Evolutionary conservation across 2,113 vertebrate genomes (phyloP).

Genomic region (Tor tambroides): DNA sequence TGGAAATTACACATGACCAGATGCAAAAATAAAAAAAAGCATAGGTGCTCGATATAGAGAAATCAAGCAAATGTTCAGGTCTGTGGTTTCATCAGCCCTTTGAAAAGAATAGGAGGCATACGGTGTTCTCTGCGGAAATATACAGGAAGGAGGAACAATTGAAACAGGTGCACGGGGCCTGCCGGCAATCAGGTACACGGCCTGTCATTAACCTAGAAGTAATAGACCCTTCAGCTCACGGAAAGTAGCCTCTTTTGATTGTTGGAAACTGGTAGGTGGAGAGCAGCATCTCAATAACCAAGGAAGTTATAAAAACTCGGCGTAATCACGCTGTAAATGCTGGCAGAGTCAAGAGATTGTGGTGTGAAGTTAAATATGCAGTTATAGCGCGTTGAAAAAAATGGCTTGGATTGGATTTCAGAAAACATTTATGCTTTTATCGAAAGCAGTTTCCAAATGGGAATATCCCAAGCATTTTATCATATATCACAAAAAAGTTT

Average conservation of each 20-base stretch:
- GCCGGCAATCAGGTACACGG: conserved; percentile 29
- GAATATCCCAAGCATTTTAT: background rate
- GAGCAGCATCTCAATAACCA: background rate
- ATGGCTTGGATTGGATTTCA: background rate
- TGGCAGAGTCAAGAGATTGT: conserved; percentile 1
- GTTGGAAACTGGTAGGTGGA: conserved; percentile 15
- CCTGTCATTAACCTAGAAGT: conserved; percentile 16
- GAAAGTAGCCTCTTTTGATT: conserved; percentile 3
- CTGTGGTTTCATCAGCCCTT: background rate
- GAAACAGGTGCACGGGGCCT: conserved; percentile 15
- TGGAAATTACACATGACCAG: background rate
- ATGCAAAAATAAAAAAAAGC: background rate
- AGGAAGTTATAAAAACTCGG: background rate
- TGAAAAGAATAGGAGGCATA: background rate
- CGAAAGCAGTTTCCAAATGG: background rate
- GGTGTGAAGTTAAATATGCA: background rate
- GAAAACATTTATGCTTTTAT: background rate
- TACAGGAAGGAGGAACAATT: background rate
- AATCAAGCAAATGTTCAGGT: background rate
- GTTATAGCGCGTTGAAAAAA: background rate
- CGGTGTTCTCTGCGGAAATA: background rate
- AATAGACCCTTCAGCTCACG: background rate
- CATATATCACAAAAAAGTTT: too few species aligned
- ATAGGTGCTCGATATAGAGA: background rate
- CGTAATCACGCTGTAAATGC: background rate